Evolutionary conservation across 2,113 vertebrate genomes (phyloP).

Genomic region (Amphiprion percula): DNA sequence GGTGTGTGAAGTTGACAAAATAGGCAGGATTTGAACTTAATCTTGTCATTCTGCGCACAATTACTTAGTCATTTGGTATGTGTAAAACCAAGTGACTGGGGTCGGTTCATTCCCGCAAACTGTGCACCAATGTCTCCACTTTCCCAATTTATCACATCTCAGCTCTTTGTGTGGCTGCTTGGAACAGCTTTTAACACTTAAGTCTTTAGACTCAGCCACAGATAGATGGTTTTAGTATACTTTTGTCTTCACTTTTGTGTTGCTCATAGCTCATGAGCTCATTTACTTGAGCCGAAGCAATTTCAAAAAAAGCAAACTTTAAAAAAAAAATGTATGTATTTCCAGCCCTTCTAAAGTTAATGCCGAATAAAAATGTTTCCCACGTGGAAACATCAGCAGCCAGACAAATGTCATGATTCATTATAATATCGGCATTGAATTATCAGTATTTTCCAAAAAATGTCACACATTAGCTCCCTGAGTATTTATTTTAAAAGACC

Average conservation of each 20-base stretch:
- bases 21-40: too few species aligned
- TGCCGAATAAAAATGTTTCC: not conserved
- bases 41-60: too few species aligned
- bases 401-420: not conserved
- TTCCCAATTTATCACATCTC: too few species aligned
- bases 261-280: too few species aligned
- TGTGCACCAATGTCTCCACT: too few species aligned
- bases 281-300: too few species aligned
- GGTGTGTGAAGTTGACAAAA: not conserved
- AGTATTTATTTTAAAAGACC: slow-evolving; percentile 8
- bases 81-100: too few species aligned
- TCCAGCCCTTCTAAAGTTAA: not conserved
- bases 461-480: slow-evolving; percentile 14
- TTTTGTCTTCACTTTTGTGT: too few species aligned
- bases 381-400: not conserved
- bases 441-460: slow-evolving; percentile 9
- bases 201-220: not conserved
- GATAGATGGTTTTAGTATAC: too few species aligned
- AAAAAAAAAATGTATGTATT: not conserved
- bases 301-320: not conserved
- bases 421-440: not conserved
- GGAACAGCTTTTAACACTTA: not conserved
- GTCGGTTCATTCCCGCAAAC: too few species aligned
- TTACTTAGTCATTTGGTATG: too few species aligned
- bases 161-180: not conserved